A percentile compares a stretch with the other conserved stretches of the same genome.
These are phyloP conservation scores for Silurus glanis DNA, from an alignment of 2,113 vertebrate species.

Conservation along the genomic window DNA sequence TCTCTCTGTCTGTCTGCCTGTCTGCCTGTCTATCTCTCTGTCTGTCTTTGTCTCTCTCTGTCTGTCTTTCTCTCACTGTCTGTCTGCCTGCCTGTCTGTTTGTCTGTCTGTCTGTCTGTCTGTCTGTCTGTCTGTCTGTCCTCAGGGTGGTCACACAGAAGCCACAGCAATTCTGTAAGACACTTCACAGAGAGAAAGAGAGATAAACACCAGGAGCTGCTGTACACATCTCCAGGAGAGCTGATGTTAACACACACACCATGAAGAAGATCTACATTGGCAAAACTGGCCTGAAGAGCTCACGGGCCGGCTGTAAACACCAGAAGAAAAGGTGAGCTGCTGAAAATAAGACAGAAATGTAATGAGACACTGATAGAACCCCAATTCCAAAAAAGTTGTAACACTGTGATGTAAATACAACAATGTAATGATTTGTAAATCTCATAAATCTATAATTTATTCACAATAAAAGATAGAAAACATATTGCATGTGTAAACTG, in stretches of 20 bases:
- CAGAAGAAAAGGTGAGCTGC: constrained; percentile 28
- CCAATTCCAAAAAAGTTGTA: no score
- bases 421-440: no score
- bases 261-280: constrained; percentile 60
- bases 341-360: not conserved
- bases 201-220: constrained; percentile 34
- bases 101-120: not conserved
- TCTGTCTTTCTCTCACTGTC: no score
- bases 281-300: constrained; percentile 28
- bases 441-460: no score
- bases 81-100: not conserved
- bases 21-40: not conserved
- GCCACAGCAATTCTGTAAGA: not conserved
- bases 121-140: constrained; percentile 7
- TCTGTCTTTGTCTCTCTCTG: no score
- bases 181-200: constrained; percentile 59
- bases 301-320: constrained; percentile 14
- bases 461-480: no score
- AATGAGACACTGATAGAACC: not conserved
- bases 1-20: not conserved
- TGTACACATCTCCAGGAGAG: constrained; percentile 27
- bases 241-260: constrained; percentile 64
- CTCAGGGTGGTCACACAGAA: not conserved
- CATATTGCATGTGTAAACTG: no score
- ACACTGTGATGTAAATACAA: no score